Conservation (phyloP, 2,113 vertebrate genomes). For the Aegotheles bennettii region DNA sequence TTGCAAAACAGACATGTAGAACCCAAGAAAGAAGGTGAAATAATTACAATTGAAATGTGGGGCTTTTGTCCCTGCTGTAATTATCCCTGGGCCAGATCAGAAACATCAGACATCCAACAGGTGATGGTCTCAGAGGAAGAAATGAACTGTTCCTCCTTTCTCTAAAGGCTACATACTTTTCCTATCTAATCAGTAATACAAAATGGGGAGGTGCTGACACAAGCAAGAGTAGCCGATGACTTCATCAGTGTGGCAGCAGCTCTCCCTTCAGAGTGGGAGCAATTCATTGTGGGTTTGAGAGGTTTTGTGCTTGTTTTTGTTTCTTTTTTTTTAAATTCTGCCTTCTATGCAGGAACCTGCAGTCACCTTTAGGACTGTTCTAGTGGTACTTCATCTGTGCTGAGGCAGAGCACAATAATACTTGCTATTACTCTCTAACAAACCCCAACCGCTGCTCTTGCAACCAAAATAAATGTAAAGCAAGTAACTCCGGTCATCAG, state of each 20-base stretch:
- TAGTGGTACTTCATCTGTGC: background rate
- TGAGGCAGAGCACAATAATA: background rate
- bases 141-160: conserved; percentile 35
- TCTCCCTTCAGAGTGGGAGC: background rate
- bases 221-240: conserved; percentile 37
- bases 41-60: conserved; percentile 22
- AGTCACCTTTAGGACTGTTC: background rate
- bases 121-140: conserved; percentile 32
- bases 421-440: background rate
- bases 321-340: background rate
- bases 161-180: conserved; percentile 44
- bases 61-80: conserved; percentile 23
- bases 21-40: background rate
- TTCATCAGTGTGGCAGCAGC: conserved; percentile 31
- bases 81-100: conserved; percentile 16
- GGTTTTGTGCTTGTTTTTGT: background rate
- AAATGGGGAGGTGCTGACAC: conserved; percentile 53
- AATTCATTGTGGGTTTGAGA: background rate
- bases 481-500: background rate
- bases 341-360: background rate
- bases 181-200: conserved; percentile 44
- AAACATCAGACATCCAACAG: conserved; percentile 38
- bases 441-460: background rate
- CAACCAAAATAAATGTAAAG: background rate
- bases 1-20: background rate